Base-by-base conservation (phyloP, 2,888 invertebrate genomes). In the Linnaemya tessellans region DNA sequence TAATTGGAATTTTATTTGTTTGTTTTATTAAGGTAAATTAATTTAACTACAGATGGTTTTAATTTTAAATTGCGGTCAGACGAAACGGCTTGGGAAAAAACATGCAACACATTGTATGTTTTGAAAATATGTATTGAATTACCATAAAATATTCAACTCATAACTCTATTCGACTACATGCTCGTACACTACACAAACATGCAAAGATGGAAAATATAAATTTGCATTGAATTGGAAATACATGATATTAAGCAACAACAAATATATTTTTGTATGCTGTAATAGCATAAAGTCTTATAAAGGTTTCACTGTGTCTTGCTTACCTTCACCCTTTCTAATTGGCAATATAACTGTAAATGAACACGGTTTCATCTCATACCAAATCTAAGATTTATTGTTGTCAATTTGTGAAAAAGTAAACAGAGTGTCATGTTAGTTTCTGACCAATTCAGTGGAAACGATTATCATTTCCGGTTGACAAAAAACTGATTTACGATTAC, bases 121-220 rank as follows among this genome's bases (percentile, higher is more conserved):
- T 71, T 11, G 30, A 67, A 74, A 74, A 78, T 83, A n/a, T n/a
- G n/a, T n/a, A 83, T 83, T 83, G 67, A 67, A 78, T 83, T 83
- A 83, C 82, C 71, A 82, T 71, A 65, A 82, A 54, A 65, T 65
- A 51, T 49, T 77, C 58, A 58, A 71, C 49, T 51, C 49, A 65
- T 77, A 56, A 65, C 2, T 30, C 2, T 30, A 58, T 58, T 60
- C 20, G 43, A 60, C 9, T 22, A 41, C 25, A 38, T 54, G 5
- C 30, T 30, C 5, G 30, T 5, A 5, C 30, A 5, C 2, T 18
- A 65, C 56, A 58, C 13, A 38, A 41, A 54, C 20, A 64, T 35
- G 22, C 41, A 73, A 0, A 49, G 41, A 64, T 56, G 71, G n/a
- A 25, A 64, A 56, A 56, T 46, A 38, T 38, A n/a, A 35, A 60